Conservation (phyloP, 2,888 invertebrate genomes). For the Zootermopsis nevadensis region DNA sequence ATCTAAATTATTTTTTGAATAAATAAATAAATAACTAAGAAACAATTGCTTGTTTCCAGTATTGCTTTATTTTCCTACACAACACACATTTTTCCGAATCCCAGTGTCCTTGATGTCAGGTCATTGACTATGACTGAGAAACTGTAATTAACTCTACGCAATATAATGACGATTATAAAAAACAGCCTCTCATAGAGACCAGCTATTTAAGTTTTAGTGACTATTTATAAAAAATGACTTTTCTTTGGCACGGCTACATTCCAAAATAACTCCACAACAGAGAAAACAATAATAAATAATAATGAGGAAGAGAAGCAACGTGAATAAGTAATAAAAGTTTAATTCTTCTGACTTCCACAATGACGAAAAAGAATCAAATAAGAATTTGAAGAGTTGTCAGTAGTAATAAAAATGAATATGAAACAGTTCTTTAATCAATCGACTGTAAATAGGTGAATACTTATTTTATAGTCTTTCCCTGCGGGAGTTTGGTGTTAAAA, state of each 20-base stretch:
- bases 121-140: not conserved
- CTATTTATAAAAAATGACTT: not conserved
- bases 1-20: too few species aligned
- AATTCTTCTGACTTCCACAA: not conserved
- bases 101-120: too few species aligned
- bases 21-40: too few species aligned
- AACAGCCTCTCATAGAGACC: not conserved
- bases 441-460: not conserved
- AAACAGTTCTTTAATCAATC: not conserved
- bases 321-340: not conserved
- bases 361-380: not conserved
- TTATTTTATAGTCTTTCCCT: not conserved
- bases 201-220: constrained; percentile 1
- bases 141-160: not conserved
- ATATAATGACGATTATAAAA: not conserved
- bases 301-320: not conserved
- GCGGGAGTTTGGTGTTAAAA: not conserved
- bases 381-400: not conserved
- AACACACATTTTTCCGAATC: too few species aligned
- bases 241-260: not conserved
- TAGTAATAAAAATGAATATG: too few species aligned
- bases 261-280: not conserved
- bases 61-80: too few species aligned
- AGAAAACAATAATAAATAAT: not conserved
- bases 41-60: too few species aligned